A percentile compares a stretch with the other conserved stretches of the same genome.
Evolutionary conservation across 1,140 invertebrate species (phyloP).

Genomic region (Drosophila erecta): DNA sequence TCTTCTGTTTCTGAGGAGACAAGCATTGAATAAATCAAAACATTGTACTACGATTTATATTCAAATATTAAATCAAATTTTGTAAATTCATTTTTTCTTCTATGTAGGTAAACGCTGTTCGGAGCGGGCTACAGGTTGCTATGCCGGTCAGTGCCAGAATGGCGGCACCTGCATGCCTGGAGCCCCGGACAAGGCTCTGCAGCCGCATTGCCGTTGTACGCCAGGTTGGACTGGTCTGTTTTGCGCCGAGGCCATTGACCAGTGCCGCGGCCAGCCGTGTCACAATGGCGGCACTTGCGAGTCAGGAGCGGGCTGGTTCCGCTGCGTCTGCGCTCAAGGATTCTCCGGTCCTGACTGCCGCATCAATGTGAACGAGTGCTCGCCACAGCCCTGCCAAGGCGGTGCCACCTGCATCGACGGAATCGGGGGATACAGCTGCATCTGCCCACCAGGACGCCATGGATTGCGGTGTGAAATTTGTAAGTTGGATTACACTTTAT

Average conservation of each 20-base stretch:
- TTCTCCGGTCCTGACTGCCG: slow-evolving; percentile 92
- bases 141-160: slow-evolving; percentile 87
- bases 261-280: slow-evolving; percentile 86
- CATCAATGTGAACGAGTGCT: slow-evolving; percentile 92
- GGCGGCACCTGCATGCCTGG: slow-evolving; percentile 89
- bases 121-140: slow-evolving; percentile 79
- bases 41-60: too few species aligned
- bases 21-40: too few species aligned
- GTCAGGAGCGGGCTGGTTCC: slow-evolving; percentile 92
- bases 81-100: not conserved
- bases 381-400: slow-evolving; percentile 92
- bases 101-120: slow-evolving; percentile 76
- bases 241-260: slow-evolving; percentile 80
- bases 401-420: slow-evolving; percentile 93
- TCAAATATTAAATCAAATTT: not conserved
- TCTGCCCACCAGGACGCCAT: slow-evolving; percentile 91
- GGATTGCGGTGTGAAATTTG: slow-evolving; percentile 89
- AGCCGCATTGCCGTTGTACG: slow-evolving; percentile 76
- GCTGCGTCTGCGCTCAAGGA: slow-evolving; percentile 91
- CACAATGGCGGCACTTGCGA: slow-evolving; percentile 92
- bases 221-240: slow-evolving; percentile 80
- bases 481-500: slow-evolving; percentile 48
- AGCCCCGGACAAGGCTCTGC: slow-evolving; percentile 65
- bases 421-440: slow-evolving; percentile 91
- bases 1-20: slow-evolving; percentile 59